Base-by-base conservation (phyloP, 1,140 invertebrate genomes). In the Paramacrobiotus metropolitanus region DNA sequence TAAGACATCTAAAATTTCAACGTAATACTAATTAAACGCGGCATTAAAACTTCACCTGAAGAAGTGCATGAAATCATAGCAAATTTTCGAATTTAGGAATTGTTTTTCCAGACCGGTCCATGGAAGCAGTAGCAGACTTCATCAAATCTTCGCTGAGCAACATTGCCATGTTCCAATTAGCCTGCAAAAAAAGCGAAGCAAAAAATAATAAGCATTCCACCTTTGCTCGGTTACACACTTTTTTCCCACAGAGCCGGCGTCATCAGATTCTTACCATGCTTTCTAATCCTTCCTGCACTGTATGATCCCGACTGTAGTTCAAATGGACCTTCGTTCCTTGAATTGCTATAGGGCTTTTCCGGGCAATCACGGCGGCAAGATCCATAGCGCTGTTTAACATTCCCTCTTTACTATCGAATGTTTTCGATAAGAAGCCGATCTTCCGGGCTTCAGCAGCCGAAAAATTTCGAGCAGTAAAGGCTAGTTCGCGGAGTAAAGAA, bases 341-440 rank as follows among this genome's bases (percentile, higher is more conserved):
- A 18, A 96, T 83, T 1, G 90, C 92, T 29, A 96, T 82, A 4
- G 93, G 93, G 77, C 88, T 93, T 74, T 90, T 90, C n/a, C 68
- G 69, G 18, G 90, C 86, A 66, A 97, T 94, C 44, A 74, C 65
- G 67, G 79, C 77, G 29, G 89, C 92, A 61, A 88, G 62, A 30
- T 81, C 76, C 1, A 91, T 61, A 0, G 85, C 83, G 61, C 76
- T 78, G 31, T 78, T 73, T 9, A 94, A 67, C 73, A 87, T 72
- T 61, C 82, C 83, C 21, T 64, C 44, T 2, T 59, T 31, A 30
- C 59, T 59, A 29, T 48, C 75, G 69, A 81, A 85, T 2, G 88
- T 74, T 70, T 80, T 79, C 68, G 78, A 84, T 15, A 92, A 81
- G 9, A 91, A 76, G 44, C 87, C 87, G 66, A 77, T 74, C 61